Conservation (phyloP, 2,113 vertebrate genomes). For the Prietella phreatophila region DNA sequence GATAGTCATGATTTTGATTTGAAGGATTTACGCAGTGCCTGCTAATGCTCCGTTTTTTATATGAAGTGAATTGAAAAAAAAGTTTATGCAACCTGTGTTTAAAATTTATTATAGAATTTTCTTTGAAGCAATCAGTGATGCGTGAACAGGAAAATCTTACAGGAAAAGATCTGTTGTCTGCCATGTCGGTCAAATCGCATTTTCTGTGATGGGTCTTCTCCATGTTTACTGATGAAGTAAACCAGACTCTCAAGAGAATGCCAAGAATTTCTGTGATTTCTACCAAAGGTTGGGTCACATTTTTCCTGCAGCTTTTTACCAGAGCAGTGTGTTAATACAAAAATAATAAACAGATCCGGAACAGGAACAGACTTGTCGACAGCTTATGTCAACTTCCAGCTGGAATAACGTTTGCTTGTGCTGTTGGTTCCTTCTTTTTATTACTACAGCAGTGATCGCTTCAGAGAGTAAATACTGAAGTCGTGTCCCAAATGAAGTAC, state of each 20-base stretch:
- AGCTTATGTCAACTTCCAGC: not conserved
- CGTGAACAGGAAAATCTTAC: not conserved
- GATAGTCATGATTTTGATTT: no score
- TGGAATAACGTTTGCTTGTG: not conserved
- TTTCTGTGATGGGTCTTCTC: not conserved
- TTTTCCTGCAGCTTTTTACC: not conserved
- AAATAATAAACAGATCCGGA: not conserved
- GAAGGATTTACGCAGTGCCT: no score
- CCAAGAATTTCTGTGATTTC: not conserved
- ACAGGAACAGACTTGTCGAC: not conserved
- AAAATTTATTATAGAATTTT: not conserved
- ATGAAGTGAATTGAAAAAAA: not conserved
- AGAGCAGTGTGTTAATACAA: not conserved
- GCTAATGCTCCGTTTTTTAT: no score
- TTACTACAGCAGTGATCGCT: not conserved
- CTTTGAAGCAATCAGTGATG: not conserved
- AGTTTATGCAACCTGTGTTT: not conserved
- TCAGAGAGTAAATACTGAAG: not conserved
- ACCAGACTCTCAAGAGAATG: not conserved
- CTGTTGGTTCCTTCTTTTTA: not conserved
- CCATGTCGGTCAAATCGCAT: not conserved
- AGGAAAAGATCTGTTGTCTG: not conserved
- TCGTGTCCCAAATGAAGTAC: no score
- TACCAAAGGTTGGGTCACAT: not conserved
- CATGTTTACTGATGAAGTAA: not conserved